Evolutionary conservation across 1,140 invertebrate genomes (phyloP).

Genomic region (Cydia pomonella): DNA sequence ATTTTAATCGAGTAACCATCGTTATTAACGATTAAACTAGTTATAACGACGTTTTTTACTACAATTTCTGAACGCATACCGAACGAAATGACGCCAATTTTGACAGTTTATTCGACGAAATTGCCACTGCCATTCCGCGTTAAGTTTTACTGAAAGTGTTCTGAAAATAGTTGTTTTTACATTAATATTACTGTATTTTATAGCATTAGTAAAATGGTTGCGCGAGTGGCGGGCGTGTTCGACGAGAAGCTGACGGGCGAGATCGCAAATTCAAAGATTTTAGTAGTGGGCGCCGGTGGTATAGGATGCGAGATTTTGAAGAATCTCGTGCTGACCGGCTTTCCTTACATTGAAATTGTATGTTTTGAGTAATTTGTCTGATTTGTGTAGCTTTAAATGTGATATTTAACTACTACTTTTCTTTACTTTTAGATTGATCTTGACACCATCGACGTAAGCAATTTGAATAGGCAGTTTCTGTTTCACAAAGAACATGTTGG

Average conservation of each 20-base stretch:
- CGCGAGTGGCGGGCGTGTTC: conserved; percentile 83
- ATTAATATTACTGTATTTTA: conserved; percentile 37
- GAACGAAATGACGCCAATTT: conserved; percentile 54
- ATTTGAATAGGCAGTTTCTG: conserved; percentile 98
- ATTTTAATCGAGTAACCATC: not conserved
- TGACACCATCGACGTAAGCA: conserved; percentile 99
- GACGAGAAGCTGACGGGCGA: conserved; percentile 81
- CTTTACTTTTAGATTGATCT: conserved; percentile 94
- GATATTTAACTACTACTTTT: conserved; percentile 6
- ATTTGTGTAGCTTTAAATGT: conserved; percentile 30
- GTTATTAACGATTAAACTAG: not conserved
- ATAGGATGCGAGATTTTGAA: conserved; percentile 99
- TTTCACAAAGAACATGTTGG: conserved; percentile 99
- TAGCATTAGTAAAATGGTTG: conserved; percentile 81
- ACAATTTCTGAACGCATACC: conserved; percentile 37
- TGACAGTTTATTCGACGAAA: conserved; percentile 51
- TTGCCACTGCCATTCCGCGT: conserved; percentile 36
- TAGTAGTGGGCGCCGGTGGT: conserved; percentile 99
- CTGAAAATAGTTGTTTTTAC: conserved; percentile 35
- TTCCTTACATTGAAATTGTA: conserved; percentile 96
- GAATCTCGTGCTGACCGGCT: conserved; percentile 97
- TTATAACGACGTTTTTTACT: conserved; percentile 15
- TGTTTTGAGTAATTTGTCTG: conserved; percentile 64
- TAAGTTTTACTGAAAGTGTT: conserved; percentile 21
- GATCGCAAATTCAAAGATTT: conserved; percentile 81